Base-by-base conservation (phyloP, 2,113 vertebrate species). In the Anser brachyrhynchus region DNA sequence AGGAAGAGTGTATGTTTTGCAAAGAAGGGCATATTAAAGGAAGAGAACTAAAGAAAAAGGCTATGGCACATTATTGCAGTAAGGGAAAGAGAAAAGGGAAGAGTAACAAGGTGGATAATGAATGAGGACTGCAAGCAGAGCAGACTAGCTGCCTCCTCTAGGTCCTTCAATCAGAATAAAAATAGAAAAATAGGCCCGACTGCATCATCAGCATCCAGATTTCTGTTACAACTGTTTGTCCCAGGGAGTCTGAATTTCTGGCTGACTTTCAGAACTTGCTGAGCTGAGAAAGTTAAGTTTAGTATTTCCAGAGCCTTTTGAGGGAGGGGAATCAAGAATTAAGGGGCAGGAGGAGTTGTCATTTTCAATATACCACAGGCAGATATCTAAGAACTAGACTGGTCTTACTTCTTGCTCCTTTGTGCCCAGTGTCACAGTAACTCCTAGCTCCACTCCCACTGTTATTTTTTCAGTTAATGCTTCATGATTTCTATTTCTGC, bases 401-500 rank as follows among this genome's bases (percentile, higher is more conserved):
- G 21, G 31, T 49, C 14, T 23, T 57, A 23, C 12, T 51, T 31
- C 49, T 28, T 77, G 17, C 69, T 90, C 10, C 37, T 43, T 64
- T 23, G 49, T 20, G 43, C 13, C 52, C 79, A 78, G 72, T 26
- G 69, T 2, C 49, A 52, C 79, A 81, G 76, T 44, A 92, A 55
- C 44, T 84, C 73, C 70, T 52, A 78, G 76, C 65, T 87, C n/a
- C 62, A 54, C 31, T 61, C 10, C 39, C 2, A 1, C 13, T 55
- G 46, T 92, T 87, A 65, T 80, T 90, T 91, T 84, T 81, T 77
- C 73, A 95, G 65, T 51, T 79, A 82, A 54, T 70, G 86, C 86
- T 35, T 84, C 62, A 61, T 10, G 70, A 78, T 89, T 95, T 96
- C 93, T 95, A 86, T 93, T 96, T 91, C 87, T 96, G 84, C 84